phyloP scores from a whole-genome alignment of 2,888 invertebrate genomes.

The Incurvaria masculella region DNA sequence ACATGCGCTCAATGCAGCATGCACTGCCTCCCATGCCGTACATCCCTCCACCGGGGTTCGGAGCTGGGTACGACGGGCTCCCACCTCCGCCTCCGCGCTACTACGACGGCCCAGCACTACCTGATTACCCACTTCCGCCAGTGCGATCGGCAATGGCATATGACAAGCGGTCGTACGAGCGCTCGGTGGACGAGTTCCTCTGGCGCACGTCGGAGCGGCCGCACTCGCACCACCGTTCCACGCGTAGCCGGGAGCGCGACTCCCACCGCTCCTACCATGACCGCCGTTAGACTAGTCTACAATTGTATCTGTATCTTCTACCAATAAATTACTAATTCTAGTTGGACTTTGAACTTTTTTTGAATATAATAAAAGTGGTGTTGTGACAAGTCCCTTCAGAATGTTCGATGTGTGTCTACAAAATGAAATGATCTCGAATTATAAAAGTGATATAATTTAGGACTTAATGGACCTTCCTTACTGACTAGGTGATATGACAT shows the following conservation, averaged over 20 bases:
- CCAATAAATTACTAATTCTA: conserved; percentile 42
- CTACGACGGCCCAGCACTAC: conserved; percentile 67
- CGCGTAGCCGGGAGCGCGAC: conserved; percentile 56
- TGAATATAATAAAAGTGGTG: conserved; percentile 37
- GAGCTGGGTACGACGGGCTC: conserved; percentile 58
- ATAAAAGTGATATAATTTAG: not conserved
- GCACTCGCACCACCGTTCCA: conserved; percentile 28
- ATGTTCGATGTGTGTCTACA: not conserved
- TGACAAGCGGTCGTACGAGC: conserved; percentile 81
- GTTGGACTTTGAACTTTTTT: conserved; percentile 53
- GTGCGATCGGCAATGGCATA: conserved; percentile 57
- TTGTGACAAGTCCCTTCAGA: conserved; percentile 36
- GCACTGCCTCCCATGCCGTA: conserved; percentile 83
- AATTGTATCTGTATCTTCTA: conserved; percentile 27
- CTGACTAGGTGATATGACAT: not conserved
- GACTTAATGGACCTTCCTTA: not conserved
- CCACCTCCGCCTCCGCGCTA: conserved; percentile 67
- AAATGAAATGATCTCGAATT: not conserved
- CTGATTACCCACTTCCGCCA: conserved; percentile 63
- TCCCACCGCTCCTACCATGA: conserved; percentile 59
- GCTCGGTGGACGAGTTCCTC: conserved; percentile 83
- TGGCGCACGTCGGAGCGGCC: conserved; percentile 74
- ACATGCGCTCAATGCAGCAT: conserved; percentile 85
- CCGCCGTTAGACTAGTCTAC: conserved; percentile 48
- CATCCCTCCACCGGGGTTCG: conserved; percentile 61